phyloP scores from a whole-genome alignment of 2,797 vertebrate species.

The Macrochelys suwanniensis region DNA sequence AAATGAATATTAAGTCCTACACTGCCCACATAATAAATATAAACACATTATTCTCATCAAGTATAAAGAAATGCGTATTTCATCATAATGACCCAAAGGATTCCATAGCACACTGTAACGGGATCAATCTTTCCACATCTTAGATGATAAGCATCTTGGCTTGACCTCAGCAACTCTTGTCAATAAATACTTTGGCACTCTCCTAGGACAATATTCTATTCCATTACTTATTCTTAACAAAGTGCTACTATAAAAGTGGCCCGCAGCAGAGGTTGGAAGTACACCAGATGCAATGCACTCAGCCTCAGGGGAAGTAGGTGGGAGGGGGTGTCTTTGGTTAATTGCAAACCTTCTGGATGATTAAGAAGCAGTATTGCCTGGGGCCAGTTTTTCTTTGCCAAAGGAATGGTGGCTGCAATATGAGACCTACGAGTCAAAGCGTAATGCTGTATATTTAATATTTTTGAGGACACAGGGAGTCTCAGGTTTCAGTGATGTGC shows the following conservation, averaged over 20 bases:
- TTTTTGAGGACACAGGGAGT: background rate
- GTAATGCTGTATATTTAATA: background rate
- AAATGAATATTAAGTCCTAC: background rate
- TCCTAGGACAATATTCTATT: background rate
- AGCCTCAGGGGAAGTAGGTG: background rate
- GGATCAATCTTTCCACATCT: background rate
- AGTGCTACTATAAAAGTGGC: background rate
- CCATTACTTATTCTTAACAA: background rate
- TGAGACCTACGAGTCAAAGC: background rate
- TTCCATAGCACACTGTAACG: background rate
- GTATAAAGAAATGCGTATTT: background rate
- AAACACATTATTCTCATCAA: background rate
- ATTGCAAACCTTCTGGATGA: slow-evolving; percentile 3
- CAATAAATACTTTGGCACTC: background rate
- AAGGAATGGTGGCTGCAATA: background rate
- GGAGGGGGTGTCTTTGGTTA: background rate
- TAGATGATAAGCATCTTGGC: background rate
- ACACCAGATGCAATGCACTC: background rate
- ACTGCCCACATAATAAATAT: background rate
- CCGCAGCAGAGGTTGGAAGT: background rate
- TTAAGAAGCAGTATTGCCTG: background rate
- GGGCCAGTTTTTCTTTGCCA: background rate
- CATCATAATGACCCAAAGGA: background rate
- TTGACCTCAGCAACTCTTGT: background rate
- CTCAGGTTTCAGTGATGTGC: background rate